Evolutionary conservation across 2,797 vertebrate species (phyloP).

Genomic region (Enteromius treurensis): DNA sequence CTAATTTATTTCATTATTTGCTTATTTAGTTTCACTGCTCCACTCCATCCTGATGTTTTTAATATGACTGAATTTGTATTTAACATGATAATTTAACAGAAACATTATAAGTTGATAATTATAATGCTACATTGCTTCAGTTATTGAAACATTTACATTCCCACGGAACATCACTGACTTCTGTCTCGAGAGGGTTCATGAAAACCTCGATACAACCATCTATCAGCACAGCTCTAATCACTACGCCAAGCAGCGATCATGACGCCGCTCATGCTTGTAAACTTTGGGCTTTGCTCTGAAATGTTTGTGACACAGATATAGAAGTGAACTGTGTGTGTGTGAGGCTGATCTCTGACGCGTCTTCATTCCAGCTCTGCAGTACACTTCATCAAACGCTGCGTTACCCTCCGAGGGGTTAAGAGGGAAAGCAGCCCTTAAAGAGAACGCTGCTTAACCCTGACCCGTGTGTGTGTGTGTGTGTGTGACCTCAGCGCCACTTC

Average conservation of each 20-base stretch:
- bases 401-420: conserved; percentile 70
- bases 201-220: too few species aligned
- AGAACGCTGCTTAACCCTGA: conserved; percentile 81
- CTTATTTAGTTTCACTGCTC: too few species aligned
- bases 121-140: too few species aligned
- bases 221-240: background rate
- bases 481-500: conserved; percentile 75
- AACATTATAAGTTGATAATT: too few species aligned
- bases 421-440: conserved; percentile 80
- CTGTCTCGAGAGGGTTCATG: too few species aligned
- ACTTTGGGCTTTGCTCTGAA: background rate
- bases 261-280: background rate
- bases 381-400: conserved; percentile 44
- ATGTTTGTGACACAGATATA: background rate
- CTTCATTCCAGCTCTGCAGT: background rate
- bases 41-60: too few species aligned
- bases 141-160: too few species aligned
- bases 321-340: background rate
- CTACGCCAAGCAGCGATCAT: background rate
- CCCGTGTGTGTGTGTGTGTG: conserved; percentile 66
- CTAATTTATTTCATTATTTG: too few species aligned
- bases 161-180: too few species aligned
- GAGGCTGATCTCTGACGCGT: background rate
- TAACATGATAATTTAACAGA: too few species aligned
- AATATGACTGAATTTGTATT: too few species aligned